Base-by-base conservation (phyloP, 2,797 vertebrate species). In the Darevskia mixta region DNA sequence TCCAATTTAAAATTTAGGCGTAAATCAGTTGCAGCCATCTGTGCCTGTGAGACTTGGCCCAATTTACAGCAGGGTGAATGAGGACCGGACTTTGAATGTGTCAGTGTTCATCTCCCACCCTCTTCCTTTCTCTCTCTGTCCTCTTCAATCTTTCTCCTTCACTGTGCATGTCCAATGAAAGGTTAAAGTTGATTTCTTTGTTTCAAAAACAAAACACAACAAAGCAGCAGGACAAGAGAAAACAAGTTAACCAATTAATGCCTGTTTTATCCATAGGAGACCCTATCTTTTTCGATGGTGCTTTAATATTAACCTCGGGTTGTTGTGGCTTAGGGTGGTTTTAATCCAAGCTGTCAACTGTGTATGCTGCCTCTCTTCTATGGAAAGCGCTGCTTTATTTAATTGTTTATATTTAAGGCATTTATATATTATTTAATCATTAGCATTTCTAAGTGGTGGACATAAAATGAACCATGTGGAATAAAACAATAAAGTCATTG, bases 101-200 rank as follows among this genome's bases (percentile, higher is more conserved):
- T 41, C 58, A 29, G 29, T 10, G 11, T 69, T 55, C 79, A 29
- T 89, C 27, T 13, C 32, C 29, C 35, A n/a, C 29, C 66, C 76
- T 71, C 79, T 81, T 55, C 69, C 78, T n/a, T 67, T 29, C 25
- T 38, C 25, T 7, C 43, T 55, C 41, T 85, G 58, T 81, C 77
- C 29, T 81, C 61, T 81, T 85, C 83, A 73, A 85, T 76, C 83
- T 85, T 89, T 18, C 78, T 58, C 29, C 18, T 7, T 25, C 7
- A 3, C n/a, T 32, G 25, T 38, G 35, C 4, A 3, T 55, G 71
- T 17, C 77, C 82, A 61, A 82, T 79, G 82, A 82, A 82, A 90
- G 86, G 35, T 82, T 77, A 91, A 88, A 90, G 75, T 61, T 88
- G 73, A 7, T 89, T 89, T 91, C 84, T 85, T 82, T 41, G 4